Evolutionary conservation across 2,797 vertebrate species (phyloP).

Genomic region (Avahi laniger): DNA sequence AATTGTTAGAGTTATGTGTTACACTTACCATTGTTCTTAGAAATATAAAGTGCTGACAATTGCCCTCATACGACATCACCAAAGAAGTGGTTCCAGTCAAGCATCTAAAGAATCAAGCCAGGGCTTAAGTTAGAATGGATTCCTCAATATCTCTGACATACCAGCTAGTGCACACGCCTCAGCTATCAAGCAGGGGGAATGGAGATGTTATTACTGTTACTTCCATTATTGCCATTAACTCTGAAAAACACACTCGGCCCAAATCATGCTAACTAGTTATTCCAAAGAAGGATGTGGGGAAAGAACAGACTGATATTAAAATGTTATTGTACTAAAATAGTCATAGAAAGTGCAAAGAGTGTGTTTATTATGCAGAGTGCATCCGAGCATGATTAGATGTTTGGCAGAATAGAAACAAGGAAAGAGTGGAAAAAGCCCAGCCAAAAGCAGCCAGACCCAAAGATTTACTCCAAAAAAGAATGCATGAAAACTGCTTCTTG

Average conservation of each 20-base stretch:
- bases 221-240: constrained; percentile 4
- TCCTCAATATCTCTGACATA: background rate
- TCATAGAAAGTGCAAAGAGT: constrained; percentile 62
- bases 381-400: constrained; percentile 50
- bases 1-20: background rate
- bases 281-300: background rate
- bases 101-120: background rate
- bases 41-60: background rate
- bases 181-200: background rate
- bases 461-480: constrained; percentile 65
- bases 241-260: background rate
- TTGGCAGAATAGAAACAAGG: constrained; percentile 75
- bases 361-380: constrained; percentile 75
- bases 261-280: constrained; percentile 11
- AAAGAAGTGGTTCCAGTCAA: background rate
- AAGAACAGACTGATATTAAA: constrained; percentile 66
- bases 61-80: background rate
- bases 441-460: constrained; percentile 48
- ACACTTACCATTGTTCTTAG: background rate
- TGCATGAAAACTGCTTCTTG: constrained; percentile 58
- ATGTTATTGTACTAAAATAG: constrained; percentile 63
- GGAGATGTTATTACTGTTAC: background rate
- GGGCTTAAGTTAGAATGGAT: background rate
- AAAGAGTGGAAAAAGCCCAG: constrained; percentile 57
- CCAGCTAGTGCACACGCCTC: background rate